Evolutionary conservation across 2,113 vertebrate genomes (phyloP).

Genomic region (Edolisoma coerulescens): DNA sequence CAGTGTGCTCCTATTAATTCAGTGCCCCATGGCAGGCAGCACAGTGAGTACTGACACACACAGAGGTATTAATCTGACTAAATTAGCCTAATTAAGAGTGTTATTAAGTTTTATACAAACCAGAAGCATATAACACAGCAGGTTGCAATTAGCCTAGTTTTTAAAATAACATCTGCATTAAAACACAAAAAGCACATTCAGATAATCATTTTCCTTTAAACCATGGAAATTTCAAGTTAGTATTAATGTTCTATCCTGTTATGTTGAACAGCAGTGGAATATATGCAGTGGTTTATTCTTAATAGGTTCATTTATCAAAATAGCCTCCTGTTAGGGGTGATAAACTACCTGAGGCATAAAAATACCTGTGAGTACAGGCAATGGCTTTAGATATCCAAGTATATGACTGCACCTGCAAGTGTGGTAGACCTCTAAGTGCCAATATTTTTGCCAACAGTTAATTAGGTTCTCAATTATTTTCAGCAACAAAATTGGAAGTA

Average conservation of each 20-base stretch:
- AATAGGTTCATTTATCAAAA: constrained; percentile 58
- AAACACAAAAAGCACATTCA: constrained; percentile 53
- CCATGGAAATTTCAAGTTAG: constrained; percentile 14
- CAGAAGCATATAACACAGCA: constrained; percentile 61
- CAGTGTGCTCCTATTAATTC: constrained; percentile 56
- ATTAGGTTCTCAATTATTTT: constrained; percentile 60
- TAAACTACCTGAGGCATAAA: constrained; percentile 46
- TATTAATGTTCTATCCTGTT: constrained; percentile 28
- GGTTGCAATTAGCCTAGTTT: constrained; percentile 71
- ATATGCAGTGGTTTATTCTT: constrained; percentile 39
- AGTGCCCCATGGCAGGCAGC: constrained; percentile 49
- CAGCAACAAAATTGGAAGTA: constrained; percentile 38
- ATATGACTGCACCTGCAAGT: constrained; percentile 38
- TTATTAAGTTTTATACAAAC: constrained; percentile 70
- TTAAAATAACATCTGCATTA: constrained; percentile 70
- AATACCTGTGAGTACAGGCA: not conserved
- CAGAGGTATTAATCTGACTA: constrained; percentile 72
- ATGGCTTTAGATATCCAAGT: constrained; percentile 1
- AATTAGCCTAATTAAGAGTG: constrained; percentile 76
- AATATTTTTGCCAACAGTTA: constrained; percentile 58
- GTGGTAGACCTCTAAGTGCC: constrained; percentile 26
- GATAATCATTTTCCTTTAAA: constrained; percentile 47
- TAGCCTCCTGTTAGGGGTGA: constrained; percentile 40
- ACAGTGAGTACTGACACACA: constrained; percentile 59
- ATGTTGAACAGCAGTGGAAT: constrained; percentile 22